Evolutionary conservation across 1,140 invertebrate species (phyloP).

Genomic region (Neoseiulus cucumeris): DNA sequence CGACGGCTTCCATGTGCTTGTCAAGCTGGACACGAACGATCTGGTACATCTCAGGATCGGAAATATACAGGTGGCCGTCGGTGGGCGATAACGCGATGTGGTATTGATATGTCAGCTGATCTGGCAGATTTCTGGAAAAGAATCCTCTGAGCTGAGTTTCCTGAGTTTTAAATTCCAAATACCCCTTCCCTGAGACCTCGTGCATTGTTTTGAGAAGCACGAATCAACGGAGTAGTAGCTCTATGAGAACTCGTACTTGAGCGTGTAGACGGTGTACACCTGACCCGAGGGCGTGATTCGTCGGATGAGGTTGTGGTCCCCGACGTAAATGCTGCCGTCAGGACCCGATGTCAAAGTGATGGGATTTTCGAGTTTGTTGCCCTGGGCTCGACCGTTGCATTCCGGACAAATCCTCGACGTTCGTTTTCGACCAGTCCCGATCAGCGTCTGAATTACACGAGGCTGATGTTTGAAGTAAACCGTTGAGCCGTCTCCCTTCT

Average conservation of each 20-base stretch:
- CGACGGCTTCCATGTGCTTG: slow-evolving; percentile 18
- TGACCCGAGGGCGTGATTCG: slow-evolving; percentile 64
- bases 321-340: slow-evolving; percentile 84
- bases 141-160: too few relatives aligned
- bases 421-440: slow-evolving; percentile 76
- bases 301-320: slow-evolving; percentile 83
- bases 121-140: slow-evolving; percentile 30
- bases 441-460: slow-evolving; percentile 64
- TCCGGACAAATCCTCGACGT: slow-evolving; percentile 51
- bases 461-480: slow-evolving; percentile 87
- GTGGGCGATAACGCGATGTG: slow-evolving; percentile 81
- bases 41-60: slow-evolving; percentile 79
- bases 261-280: slow-evolving; percentile 48
- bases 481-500: slow-evolving; percentile 90
- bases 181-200: too few relatives aligned
- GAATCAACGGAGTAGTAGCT: neutral
- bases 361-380: slow-evolving; percentile 64
- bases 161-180: too few relatives aligned
- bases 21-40: slow-evolving; percentile 57
- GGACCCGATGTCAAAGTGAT: slow-evolving; percentile 70
- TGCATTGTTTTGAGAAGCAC: neutral
- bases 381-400: slow-evolving; percentile 58
- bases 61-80: slow-evolving; percentile 79
- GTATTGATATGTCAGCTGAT: slow-evolving; percentile 70
- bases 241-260: slow-evolving; percentile 64